Evolutionary conservation across 2,113 vertebrate species (phyloP), one percentile per base, ranked within the genome.

Genomic region (Bungarus multicinctus): DNA sequence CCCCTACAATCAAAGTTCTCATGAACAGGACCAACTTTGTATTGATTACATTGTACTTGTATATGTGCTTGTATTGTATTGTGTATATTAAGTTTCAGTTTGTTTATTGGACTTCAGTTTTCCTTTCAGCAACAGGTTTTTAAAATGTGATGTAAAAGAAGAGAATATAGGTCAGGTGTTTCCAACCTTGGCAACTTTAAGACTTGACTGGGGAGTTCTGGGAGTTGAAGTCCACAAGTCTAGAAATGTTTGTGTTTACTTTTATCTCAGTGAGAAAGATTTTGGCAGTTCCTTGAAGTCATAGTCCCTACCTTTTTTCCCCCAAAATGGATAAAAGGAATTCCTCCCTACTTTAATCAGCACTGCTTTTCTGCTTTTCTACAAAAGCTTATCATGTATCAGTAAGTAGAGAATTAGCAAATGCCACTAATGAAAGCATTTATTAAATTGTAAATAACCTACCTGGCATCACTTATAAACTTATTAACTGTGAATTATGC

Each of bases 371-470:
- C 12, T 64, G 55, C n/a, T 55, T 87, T 91, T 87, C 45, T 60
- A 50, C 45, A 6, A 60, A 87, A 47, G 45, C 50, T 87, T 64
- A 23, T 39, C 7, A 20, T 87, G 11, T 64, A 52, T 57, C 27
- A 87, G 87, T 64, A 86, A 91, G 81, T 81, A 91, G 45, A 8
- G 16, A 64, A 69, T 23, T 60, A 64, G 23, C 58, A 50, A 88
- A 60, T 64, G 81, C 18, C 55, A 30, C 2, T 64, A 92, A 92
- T 91, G 91, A 87, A 87, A 87, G 43, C 85, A 60, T 64, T 60
- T 92, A 92, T 92, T 92, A 92, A 92, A 52, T 58, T 64, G 45
- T 87, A 87, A 87, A 92, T 87, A 92, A 60, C 85, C 47, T 81
- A 88, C 57, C 91, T 88, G 85, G 43, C 87, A 92, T 92, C 91